Base-by-base conservation (phyloP, 1,140 invertebrate species). In the Chironomus tepperi region DNA sequence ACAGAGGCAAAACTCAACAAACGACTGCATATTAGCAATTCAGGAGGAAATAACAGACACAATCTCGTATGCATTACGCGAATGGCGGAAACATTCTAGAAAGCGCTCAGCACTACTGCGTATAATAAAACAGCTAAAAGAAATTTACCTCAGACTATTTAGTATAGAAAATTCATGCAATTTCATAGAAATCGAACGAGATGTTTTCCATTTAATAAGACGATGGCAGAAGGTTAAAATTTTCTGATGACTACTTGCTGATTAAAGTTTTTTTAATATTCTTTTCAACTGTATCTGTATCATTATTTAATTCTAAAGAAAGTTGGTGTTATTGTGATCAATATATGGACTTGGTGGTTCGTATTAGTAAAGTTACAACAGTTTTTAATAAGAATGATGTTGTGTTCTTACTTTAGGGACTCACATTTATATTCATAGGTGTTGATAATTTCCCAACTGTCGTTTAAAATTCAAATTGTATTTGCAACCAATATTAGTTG, bases 1-100 rank as follows among this genome's bases (percentile, higher is more conserved):
- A 34, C 18, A 70, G 65, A 15, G 65, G 6, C 65, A 70, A 70
- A 70, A 70, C 19, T 70, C 65, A 19, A 70, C 19, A 70, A 70
- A 70, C 65, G 16, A 70, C 19, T 70, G 65, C 65, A 21, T 70
- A 18, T 9, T 19, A 18, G 65, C 18, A 18, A 7, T 70, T 21
- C 65, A 70, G 18, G 65, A 70, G 18, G 65, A 70, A 70, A 70
- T 70, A 19, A 70, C 16, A 3, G 65, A 70, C 3, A 5, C 65
- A 19, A 70, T 70, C 19, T 70, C 65, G 9, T 18, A 18, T 70
- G 19, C 16, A 70, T 21, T 70, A 19, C 65, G 65, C 19, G 65
- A 70, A 70, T 70, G 65, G 65, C 65, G 65, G 2, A 70, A 70
- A 21, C 16, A 70, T 70, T 21, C 65, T 3, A 18, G 16, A 18